Conservation (phyloP, 2,797 vertebrate species). For the Gobionotothen gibberifrons region DNA sequence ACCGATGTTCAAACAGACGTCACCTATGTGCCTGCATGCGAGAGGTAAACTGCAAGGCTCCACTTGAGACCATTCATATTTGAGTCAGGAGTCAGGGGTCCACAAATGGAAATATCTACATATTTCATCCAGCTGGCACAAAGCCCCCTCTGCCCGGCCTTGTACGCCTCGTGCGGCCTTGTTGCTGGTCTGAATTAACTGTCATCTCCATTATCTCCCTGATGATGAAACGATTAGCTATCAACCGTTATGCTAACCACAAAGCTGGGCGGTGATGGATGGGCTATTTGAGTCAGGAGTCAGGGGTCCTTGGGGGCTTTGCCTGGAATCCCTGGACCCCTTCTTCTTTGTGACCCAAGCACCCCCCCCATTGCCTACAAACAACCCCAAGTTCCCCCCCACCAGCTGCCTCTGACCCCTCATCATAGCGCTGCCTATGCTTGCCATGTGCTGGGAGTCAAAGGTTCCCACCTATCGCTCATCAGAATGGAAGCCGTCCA, state of each 20-base stretch:
- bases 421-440: slow-evolving; percentile 75
- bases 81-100: slow-evolving; percentile 10
- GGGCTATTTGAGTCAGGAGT: too few relatives aligned
- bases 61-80: slow-evolving; percentile 20
- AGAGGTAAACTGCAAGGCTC: slow-evolving; percentile 17
- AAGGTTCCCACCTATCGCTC: slow-evolving; percentile 82
- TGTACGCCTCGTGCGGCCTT: slow-evolving; percentile 78
- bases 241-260: slow-evolving; percentile 85
- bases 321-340: slow-evolving; percentile 75
- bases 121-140: slow-evolving; percentile 38
- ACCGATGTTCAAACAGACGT: slow-evolving; percentile 52
- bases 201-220: slow-evolving; percentile 85
- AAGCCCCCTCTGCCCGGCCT: not conserved
- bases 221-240: slow-evolving; percentile 91
- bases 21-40: not conserved
- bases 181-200: slow-evolving; percentile 83
- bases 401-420: slow-evolving; percentile 85
- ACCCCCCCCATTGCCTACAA: slow-evolving; percentile 50
- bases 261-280: slow-evolving; percentile 83
- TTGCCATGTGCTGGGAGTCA: slow-evolving; percentile 81
- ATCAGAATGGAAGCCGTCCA: slow-evolving; percentile 76
- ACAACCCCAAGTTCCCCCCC: slow-evolving; percentile 70
- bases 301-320: slow-evolving; percentile 74
- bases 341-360: slow-evolving; percentile 74
- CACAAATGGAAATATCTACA: slow-evolving; percentile 10